Percentiles rank a stretch among this genome's conserved stretches.
Conservation (phyloP, 2,113 vertebrate genomes). For the Lontra canadensis region DNA sequence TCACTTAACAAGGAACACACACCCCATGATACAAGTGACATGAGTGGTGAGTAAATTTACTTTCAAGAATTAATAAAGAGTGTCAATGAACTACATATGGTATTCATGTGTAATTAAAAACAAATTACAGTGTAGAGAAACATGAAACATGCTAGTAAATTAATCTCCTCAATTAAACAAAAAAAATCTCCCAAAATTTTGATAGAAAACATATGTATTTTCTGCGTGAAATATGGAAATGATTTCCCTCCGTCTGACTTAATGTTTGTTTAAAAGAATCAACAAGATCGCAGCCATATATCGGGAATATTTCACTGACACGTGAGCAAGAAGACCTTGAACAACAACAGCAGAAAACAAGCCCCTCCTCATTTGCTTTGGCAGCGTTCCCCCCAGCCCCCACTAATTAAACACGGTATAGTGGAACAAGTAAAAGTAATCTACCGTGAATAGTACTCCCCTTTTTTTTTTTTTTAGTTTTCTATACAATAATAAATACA, state of each 20-base stretch:
- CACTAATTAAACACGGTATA: constrained; percentile 57
- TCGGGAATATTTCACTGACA: not conserved
- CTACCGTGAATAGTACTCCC: not conserved
- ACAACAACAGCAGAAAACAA: constrained; percentile 56
- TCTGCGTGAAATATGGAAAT: constrained; percentile 76
- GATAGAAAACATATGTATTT: constrained; percentile 72
- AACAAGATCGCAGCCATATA: constrained; percentile 61
- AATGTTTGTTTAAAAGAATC: constrained; percentile 77
- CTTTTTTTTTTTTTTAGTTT: constrained; percentile 41
- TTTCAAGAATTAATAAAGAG: constrained; percentile 82
- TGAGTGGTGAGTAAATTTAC: constrained; percentile 82
- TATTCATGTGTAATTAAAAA: constrained; percentile 83
- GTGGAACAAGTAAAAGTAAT: constrained; percentile 67
- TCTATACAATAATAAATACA: constrained; percentile 71
- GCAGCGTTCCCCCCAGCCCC: constrained; percentile 1
- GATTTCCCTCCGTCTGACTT: constrained; percentile 77
- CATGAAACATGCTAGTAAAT: constrained; percentile 78
- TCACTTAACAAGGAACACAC: constrained; percentile 83
- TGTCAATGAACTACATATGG: constrained; percentile 78
- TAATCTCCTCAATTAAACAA: constrained; percentile 76
- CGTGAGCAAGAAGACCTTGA: constrained; percentile 53
- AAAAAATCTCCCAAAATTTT: constrained; percentile 60
- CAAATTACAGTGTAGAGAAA: constrained; percentile 77
- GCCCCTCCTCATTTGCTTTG: constrained; percentile 53
- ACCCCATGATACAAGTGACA: constrained; percentile 82